Base-by-base conservation (phyloP, 2,888 invertebrate species). In the Aporophyla nigra region DNA sequence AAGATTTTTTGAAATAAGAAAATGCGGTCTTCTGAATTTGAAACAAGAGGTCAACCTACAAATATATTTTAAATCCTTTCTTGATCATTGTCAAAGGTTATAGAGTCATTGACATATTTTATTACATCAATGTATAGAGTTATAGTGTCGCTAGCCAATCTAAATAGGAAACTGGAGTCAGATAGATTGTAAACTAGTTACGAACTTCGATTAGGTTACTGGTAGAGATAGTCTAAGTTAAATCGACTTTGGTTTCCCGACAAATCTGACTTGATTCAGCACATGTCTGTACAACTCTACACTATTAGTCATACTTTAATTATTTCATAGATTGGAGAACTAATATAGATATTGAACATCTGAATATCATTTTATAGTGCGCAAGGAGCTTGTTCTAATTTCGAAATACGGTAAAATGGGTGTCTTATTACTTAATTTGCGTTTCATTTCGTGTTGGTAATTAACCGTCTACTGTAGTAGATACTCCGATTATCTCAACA, bases 191-290 rank as follows among this genome's bases (percentile, higher is more conserved):
- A 24, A 82, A 78, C 74, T 82, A 83, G 85, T 86, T 86, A 40
- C 53, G n/a, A 76, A 86, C 67, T 86, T 80, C 51, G 75, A 77
- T 86, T 63, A 53, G 80, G 76, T 84, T 59, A 76, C 73, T 62
- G 65, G 51, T 69, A 58, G 71, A 68, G 65, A 40, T 63, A 61
- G 78, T 27, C 59, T 40, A 75, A 71, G 65, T 86, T 84, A 69
- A 74, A 86, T 85, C 5, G 74, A 83, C 49, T 84, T 73, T 43
- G 27, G 63, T 69, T 58, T 62, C 66, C 53, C 21, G 62, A 53
- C 40, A 51, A 73, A 71, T 70, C n/a, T 61, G 43, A 43, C 21
- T 76, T 58, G n/a, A 58, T 65, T 53, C 12, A 21, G 49, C n/a
- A 5, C 74, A 16, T 59, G 16, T 27, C 53, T n/a, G n/a, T 27